These are phyloP conservation scores for Phylloscopus trochilus DNA, from an alignment of 2,113 vertebrate species.

Conservation along the genomic window DNA sequence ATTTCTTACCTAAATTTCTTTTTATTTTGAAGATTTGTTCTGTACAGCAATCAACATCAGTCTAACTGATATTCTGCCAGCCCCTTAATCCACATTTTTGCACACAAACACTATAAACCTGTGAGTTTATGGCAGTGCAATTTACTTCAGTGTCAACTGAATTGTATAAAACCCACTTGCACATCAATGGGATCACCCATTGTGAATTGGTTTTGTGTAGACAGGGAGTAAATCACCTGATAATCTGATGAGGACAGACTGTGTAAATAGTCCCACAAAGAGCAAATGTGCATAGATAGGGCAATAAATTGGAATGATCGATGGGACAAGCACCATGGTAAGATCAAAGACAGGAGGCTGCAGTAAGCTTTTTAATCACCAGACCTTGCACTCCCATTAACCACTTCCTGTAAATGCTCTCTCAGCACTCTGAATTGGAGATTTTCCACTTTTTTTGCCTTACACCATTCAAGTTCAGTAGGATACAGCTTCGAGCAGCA, in stretches of 20 bases:
- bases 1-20: background rate
- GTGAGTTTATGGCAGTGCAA: background rate
- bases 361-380: conserved; percentile 1
- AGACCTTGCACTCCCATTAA: background rate
- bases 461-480: background rate
- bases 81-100: background rate
- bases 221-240: conserved; percentile 22
- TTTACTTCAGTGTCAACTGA: background rate
- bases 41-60: background rate
- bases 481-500: background rate
- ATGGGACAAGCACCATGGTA: background rate
- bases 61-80: background rate
- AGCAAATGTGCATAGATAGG: conserved; percentile 35
- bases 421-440: background rate
- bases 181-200: conserved; percentile 7
- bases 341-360: conserved; percentile 18
- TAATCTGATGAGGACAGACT: conserved; percentile 42
- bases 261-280: background rate
- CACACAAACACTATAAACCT: background rate
- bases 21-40: background rate
- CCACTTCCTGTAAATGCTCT: background rate
- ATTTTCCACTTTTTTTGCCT: background rate
- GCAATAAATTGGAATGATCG: conserved; percentile 16
- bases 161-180: background rate
- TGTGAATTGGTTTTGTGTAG: background rate